Evolutionary conservation across 2,113 vertebrate species (phyloP).

Genomic region (Nothoprocta perdicaria): DNA sequence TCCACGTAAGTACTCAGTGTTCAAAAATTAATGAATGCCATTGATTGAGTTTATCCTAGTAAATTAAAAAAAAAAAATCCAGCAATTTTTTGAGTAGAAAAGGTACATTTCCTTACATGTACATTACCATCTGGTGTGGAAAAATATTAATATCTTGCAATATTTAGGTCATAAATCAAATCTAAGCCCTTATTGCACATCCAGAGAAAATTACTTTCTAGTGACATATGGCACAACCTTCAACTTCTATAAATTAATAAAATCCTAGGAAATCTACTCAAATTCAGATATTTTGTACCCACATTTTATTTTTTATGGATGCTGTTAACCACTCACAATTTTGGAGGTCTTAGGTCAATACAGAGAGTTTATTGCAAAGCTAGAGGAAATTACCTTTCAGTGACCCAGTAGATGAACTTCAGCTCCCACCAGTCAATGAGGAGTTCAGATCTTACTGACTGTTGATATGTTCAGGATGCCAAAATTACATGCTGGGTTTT

Average conservation of each 20-base stretch:
- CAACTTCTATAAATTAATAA: constrained; percentile 75
- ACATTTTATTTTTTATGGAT: constrained; percentile 62
- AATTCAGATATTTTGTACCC: constrained; percentile 49
- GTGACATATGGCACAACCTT: constrained; percentile 76
- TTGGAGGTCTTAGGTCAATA: constrained; percentile 37
- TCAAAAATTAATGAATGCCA: constrained; percentile 58
- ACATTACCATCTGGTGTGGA: constrained; percentile 62
- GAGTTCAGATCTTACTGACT: not conserved
- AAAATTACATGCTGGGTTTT: constrained; percentile 4
- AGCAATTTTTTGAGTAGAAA: constrained; percentile 32
- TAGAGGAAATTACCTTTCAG: constrained; percentile 61
- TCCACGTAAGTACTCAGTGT: not conserved
- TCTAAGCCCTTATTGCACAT: constrained; percentile 66
- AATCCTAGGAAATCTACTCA: constrained; percentile 63
- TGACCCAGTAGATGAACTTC: not conserved
- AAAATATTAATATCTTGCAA: constrained; percentile 73
- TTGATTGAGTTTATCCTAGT: constrained; percentile 61
- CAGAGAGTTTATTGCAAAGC: constrained; percentile 55
- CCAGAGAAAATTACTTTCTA: constrained; percentile 75
- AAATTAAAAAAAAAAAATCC: constrained; percentile 58
- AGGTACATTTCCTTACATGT: constrained; percentile 65
- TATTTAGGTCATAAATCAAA: constrained; percentile 78
- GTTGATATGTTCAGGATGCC: not conserved
- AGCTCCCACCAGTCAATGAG: not conserved
- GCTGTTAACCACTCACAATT: constrained; percentile 14